phyloP scores from a whole-genome alignment of 2,797 vertebrate genomes.

The Coendou prehensilis region DNA sequence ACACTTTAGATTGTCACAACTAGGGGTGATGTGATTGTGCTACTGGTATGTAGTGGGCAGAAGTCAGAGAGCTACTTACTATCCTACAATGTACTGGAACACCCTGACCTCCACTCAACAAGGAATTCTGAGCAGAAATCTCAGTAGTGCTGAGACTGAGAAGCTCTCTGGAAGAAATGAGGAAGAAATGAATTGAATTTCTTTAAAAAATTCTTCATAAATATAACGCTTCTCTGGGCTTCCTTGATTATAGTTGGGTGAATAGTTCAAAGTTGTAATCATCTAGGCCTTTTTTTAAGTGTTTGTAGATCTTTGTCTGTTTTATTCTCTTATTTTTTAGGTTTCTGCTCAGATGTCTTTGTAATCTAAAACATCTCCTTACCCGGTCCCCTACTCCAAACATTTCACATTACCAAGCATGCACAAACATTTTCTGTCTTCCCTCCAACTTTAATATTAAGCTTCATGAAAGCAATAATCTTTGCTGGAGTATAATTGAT shows the following conservation, averaged over 20 bases:
- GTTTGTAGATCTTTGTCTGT: neutral
- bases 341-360: neutral
- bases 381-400: neutral
- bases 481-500: neutral
- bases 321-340: neutral
- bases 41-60: neutral
- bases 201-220: neutral
- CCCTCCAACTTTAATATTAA: neutral
- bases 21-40: neutral
- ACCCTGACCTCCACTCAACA: neutral
- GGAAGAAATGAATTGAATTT: neutral
- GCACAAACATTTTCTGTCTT: neutral
- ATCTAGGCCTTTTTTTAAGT: neutral
- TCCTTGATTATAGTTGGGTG: neutral
- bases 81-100: neutral
- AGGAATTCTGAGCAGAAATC: neutral
- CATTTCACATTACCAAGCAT: neutral
- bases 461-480: neutral
- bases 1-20: neutral
- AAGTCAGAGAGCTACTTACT: neutral
- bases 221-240: neutral
- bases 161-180: neutral
- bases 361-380: neutral
- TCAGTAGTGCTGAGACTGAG: neutral
- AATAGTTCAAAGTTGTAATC: neutral